A percentile compares a stretch with the other conserved stretches of the same genome.
These are phyloP conservation scores for Thysanoteuthis rhombus DNA, from an alignment of 2,888 invertebrate species.

Conservation along the genomic window DNA sequence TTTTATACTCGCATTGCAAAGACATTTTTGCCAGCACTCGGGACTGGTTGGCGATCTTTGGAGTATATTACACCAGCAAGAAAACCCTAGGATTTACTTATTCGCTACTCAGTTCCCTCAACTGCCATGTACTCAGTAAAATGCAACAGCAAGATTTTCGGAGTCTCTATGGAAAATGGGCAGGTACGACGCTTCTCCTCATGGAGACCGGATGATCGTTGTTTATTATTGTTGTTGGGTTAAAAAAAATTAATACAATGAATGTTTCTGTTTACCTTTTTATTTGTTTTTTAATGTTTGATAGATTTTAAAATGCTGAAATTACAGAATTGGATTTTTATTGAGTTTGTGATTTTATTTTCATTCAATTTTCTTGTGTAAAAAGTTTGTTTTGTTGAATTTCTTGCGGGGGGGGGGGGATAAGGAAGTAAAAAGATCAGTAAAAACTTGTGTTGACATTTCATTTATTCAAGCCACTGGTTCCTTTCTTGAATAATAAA, in stretches of 20 bases:
- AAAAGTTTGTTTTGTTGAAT: not conserved
- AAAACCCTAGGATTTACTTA: slow-evolving; percentile 43
- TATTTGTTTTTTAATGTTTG: no score
- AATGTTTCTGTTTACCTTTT: not conserved
- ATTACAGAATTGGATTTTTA: not conserved
- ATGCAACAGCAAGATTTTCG: slow-evolving; percentile 46
- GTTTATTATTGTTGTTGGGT: not conserved
- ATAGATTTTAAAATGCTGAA: no score
- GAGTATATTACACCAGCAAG: slow-evolving; percentile 52
- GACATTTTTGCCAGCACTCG: slow-evolving; percentile 45
- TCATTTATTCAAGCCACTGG: no score
- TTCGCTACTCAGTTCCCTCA: slow-evolving; percentile 44
- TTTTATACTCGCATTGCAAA: slow-evolving; percentile 51
- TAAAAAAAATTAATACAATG: not conserved
- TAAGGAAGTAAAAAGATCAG: no score
- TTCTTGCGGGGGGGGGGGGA: no score
- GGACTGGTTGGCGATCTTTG: slow-evolving; percentile 58
- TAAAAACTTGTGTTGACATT: no score
- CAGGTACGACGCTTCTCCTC: slow-evolving; percentile 73
- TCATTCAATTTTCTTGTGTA: not conserved
- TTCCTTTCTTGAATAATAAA: no score
- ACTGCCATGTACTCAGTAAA: slow-evolving; percentile 51
- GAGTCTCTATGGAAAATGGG: slow-evolving; percentile 84
- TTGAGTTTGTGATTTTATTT: not conserved
- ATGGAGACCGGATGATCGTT: not conserved